Evolutionary conservation across 2,888 invertebrate genomes (phyloP).

Genomic region (Papilio demoleus): DNA sequence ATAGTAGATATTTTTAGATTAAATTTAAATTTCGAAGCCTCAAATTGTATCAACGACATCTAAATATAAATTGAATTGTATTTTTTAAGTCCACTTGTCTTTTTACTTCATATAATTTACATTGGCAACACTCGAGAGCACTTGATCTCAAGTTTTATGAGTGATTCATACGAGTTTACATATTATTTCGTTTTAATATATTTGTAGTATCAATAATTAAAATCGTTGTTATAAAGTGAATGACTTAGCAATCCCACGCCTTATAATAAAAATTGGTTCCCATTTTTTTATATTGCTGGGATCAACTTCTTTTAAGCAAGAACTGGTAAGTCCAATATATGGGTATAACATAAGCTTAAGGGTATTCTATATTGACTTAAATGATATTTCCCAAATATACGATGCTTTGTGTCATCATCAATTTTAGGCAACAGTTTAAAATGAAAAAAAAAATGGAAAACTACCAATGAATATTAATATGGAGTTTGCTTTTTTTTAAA

Average conservation of each 20-base stretch:
- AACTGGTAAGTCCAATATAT: not conserved
- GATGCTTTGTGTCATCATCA: too few relatives aligned
- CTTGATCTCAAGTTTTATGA: conserved; percentile 7
- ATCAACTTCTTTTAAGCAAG: not conserved
- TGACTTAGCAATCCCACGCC: conserved; percentile 14
- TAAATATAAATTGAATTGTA: conserved; percentile 19
- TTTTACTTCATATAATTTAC: conserved; percentile 19
- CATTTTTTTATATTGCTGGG: not conserved
- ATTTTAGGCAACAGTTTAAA: too few relatives aligned
- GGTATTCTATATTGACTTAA: not conserved
- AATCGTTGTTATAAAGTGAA: not conserved
- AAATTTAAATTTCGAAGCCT: too few relatives aligned
- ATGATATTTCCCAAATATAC: too few relatives aligned
- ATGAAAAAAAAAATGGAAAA: too few relatives aligned
- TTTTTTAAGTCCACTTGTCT: conserved; percentile 4
- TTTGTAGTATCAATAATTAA: not conserved
- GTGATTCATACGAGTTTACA: not conserved
- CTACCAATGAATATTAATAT: not conserved
- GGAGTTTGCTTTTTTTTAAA: not conserved
- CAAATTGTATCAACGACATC: conserved; percentile 38
- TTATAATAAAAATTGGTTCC: not conserved
- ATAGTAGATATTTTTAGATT: not conserved
- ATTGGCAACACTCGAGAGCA: not conserved
- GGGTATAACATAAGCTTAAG: not conserved
- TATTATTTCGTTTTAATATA: not conserved